Evolutionary conservation across 2,113 vertebrate genomes (phyloP).

Genomic region (Corvus moneduloides): DNA sequence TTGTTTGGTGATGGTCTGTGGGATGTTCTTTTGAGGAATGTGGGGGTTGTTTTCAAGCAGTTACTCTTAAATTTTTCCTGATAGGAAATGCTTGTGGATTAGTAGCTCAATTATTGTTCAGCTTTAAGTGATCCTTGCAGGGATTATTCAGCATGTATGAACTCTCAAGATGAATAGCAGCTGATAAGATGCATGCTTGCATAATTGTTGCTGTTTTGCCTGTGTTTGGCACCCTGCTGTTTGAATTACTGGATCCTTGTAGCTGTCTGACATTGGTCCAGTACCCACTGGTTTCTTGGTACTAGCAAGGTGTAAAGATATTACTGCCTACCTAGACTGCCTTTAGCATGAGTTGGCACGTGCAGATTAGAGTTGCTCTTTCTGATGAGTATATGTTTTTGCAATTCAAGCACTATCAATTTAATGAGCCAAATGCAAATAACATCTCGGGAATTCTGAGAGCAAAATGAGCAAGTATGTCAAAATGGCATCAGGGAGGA

Average conservation of each 20-base stretch:
- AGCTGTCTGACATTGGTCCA: accelerated
- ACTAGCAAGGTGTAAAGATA: neutral
- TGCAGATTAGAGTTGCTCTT: neutral
- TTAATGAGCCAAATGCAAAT: neutral
- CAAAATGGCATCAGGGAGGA: neutral
- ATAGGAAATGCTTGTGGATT: neutral
- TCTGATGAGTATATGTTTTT: accelerated
- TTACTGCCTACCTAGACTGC: neutral
- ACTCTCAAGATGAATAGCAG: neutral
- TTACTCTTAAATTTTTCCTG: neutral
- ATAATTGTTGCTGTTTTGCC: accelerated
- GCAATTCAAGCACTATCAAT: neutral
- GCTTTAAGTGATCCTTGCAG: neutral
- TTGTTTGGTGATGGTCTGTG: neutral
- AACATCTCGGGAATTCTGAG: neutral
- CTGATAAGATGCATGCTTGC: neutral
- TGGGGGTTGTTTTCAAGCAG: neutral
- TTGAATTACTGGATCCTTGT: neutral
- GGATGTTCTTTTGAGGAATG: neutral
- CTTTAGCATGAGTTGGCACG: neutral
- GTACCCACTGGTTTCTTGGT: neutral
- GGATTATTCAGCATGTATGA: neutral
- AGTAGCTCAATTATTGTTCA: neutral
- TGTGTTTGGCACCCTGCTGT: neutral
- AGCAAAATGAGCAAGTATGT: neutral